Percentiles rank a stretch among this genome's conserved stretches.
These are phyloP conservation scores for Jordanella pulchra DNA, from an alignment of 2,797 vertebrate genomes.

Conservation along the genomic window DNA sequence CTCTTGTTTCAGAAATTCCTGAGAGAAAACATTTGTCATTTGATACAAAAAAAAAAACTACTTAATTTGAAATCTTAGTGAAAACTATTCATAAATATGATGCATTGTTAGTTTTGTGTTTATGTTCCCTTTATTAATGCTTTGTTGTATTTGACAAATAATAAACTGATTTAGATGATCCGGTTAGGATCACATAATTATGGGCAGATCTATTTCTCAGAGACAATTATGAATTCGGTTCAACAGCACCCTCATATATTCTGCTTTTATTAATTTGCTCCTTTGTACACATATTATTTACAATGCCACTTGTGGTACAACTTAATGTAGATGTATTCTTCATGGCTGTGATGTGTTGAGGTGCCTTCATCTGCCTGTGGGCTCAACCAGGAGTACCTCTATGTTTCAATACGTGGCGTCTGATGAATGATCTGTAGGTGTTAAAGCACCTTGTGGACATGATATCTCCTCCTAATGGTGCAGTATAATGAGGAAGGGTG, in stretches of 20 bases:
- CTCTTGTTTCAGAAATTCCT: not conserved
- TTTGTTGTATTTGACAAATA: not conserved
- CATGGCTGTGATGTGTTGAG: slow-evolving; percentile 1
- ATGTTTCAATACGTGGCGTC: slow-evolving; percentile 28
- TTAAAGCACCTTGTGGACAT: slow-evolving; percentile 59
- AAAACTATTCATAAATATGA: not conserved
- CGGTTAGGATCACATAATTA: not conserved
- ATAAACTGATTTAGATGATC: not conserved
- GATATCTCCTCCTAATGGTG: slow-evolving; percentile 66
- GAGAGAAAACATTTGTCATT: not conserved
- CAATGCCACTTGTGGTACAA: not conserved
- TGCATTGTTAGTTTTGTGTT: not conserved
- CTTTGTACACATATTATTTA: not conserved
- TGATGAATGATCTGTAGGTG: slow-evolving; percentile 68
- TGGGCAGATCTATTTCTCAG: not conserved
- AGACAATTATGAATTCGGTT: not conserved
- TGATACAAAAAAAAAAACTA: not conserved
- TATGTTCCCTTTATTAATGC: not conserved
- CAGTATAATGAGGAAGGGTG: slow-evolving; percentile 61
- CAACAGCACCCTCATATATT: not conserved
- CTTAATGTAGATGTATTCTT: slow-evolving; percentile 2
- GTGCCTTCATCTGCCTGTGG: slow-evolving; percentile 17
- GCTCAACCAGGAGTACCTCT: slow-evolving; percentile 36
- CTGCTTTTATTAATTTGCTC: not conserved
- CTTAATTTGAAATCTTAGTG: not conserved